Conservation (phyloP, 1,140 invertebrate species). For the Pissodes strobi region DNA sequence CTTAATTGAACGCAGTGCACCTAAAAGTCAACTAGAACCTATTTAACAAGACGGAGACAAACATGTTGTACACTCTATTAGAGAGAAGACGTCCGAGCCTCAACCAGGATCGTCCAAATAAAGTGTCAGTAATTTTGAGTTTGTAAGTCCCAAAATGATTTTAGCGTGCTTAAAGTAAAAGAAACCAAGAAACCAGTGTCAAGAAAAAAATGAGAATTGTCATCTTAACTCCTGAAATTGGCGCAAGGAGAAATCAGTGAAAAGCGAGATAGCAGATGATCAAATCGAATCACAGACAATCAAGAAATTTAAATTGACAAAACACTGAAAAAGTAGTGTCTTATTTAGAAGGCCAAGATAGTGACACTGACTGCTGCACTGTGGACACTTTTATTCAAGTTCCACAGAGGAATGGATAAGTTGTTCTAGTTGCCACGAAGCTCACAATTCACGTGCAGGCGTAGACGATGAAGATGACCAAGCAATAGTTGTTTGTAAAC, state of each 20-base stretch:
- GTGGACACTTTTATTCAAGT: too few species aligned
- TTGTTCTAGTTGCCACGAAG: too few species aligned
- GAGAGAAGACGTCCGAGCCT: too few species aligned
- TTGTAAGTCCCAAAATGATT: slow-evolving; percentile 7
- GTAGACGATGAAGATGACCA: too few species aligned
- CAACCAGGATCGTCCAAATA: too few species aligned
- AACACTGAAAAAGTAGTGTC: slow-evolving; percentile 22
- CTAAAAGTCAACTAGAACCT: slow-evolving; percentile 20
- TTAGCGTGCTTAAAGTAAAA: slow-evolving; percentile 7
- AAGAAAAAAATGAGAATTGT: slow-evolving; percentile 15
- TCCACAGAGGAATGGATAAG: too few species aligned
- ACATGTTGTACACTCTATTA: neutral
- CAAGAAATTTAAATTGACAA: slow-evolving; percentile 23
- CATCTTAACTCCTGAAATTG: slow-evolving; percentile 25
- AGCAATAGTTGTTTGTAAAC: too few species aligned
- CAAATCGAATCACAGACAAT: too few species aligned
- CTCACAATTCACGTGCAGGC: too few species aligned
- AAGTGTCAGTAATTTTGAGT: too few species aligned
- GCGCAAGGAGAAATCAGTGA: slow-evolving; percentile 10
- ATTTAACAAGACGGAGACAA: neutral
- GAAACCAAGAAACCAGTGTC: slow-evolving; percentile 14
- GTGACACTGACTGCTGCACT: too few species aligned
- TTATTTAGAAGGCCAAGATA: slow-evolving; percentile 22
- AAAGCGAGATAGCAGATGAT: slow-evolving; percentile 23
- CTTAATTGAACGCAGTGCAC: slow-evolving; percentile 1